Base-by-base conservation (phyloP, 2,888 invertebrate genomes). In the Yponomeuta cagnagella region DNA sequence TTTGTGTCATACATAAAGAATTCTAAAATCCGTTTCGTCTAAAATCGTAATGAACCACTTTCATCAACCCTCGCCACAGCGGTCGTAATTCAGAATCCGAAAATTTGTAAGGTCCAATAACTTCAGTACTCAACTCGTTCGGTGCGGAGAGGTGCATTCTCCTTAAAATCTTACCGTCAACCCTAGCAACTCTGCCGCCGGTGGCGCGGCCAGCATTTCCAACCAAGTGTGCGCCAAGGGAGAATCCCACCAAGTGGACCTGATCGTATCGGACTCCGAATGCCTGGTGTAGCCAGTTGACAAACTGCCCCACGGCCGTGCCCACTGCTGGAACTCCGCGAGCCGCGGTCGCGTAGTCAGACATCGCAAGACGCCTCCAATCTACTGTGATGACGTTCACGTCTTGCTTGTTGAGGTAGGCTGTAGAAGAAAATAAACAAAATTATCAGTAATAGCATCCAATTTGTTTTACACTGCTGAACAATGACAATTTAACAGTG, bases 351-450 rank as follows among this genome's bases (percentile, higher is more conserved):
- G 79, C 75, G 73, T 91, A 89, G 64, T 79, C 80, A 0, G 78
- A 75, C 0, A 74, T 1, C 0, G 87, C 85, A 0, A 89, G 78
- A 4, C 84, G 78, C 33, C 86, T 80, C 90, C 91, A 92, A 74
- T 91, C 89, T 66, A 92, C 63, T 3, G 86, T 76, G 48, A 92
- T 88, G 0, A 92, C 81, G 73, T 92, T 92, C 0, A 78, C 78
- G 31, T 91, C 86, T 12, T 75, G 75, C 68, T 79, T 85, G 2
- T 67, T 72, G 1, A 89, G 80, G 70, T 76, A 84, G 1, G 82
- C 90, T 89, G 76, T 12, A 37, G 68, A 48, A 23, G 52, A 43
- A 43, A 43, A 43, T 43, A 8, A 43, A 43, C 6, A 8, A 8
- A 43, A 43, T 43, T 68, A 33, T 30, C 9, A 71, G 4, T 10